Evolutionary conservation across 2,797 vertebrate species (phyloP).

Genomic region (Poliocrania exsul): DNA sequence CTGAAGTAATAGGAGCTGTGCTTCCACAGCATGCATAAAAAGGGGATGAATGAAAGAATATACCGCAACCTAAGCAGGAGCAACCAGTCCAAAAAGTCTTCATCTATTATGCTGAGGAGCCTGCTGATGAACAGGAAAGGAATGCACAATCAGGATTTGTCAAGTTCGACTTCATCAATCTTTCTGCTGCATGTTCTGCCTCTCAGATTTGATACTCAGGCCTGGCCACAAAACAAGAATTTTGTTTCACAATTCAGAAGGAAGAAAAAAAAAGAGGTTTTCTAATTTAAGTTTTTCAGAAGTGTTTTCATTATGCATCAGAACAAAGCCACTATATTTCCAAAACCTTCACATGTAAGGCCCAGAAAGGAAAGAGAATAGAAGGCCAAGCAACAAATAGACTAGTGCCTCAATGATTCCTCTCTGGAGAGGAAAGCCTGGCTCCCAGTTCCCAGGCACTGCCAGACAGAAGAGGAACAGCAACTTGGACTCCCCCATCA

Average conservation of each 20-base stretch:
- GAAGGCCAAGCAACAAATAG: background rate
- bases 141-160: conserved; percentile 59
- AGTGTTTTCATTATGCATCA: background rate
- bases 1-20: conserved; percentile 16
- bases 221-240: background rate
- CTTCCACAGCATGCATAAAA: conserved; percentile 6
- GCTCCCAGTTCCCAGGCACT: background rate
- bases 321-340: background rate
- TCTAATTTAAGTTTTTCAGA: background rate
- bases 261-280: background rate
- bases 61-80: background rate
- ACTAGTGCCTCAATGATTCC: background rate
- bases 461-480: background rate
- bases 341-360: background rate
- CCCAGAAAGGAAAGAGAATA: background rate
- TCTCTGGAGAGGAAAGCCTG: background rate
- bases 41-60: conserved; percentile 51
- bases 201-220: conserved; percentile 7
- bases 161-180: conserved; percentile 43
- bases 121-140: conserved; percentile 35
- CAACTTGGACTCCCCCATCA: background rate
- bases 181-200: conserved; percentile 43
- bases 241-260: conserved; percentile 12
- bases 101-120: conserved; percentile 24
- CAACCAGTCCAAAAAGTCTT: conserved; percentile 14